phyloP scores from a whole-genome alignment of 2,797 vertebrate genomes.

The Syngnathus acus region DNA sequence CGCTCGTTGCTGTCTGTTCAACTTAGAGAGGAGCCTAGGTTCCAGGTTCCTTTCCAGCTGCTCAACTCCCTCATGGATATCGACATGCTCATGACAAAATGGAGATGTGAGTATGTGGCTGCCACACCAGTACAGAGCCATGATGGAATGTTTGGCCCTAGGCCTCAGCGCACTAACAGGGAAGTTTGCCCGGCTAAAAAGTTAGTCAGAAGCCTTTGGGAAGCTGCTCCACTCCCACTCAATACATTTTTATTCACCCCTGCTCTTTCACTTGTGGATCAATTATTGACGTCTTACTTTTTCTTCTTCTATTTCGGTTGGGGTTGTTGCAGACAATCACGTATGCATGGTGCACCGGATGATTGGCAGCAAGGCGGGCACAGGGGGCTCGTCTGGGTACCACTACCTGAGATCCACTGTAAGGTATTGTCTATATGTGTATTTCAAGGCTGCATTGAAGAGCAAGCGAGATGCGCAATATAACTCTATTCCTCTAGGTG shows the following conservation, averaged over 20 bases:
- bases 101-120: slow-evolving; percentile 84
- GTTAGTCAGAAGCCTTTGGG: slow-evolving; percentile 1
- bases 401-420: slow-evolving; percentile 93
- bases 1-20: slow-evolving; percentile 8
- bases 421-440: slow-evolving; percentile 68
- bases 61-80: slow-evolving; percentile 92
- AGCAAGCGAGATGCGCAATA: neutral
- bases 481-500: neutral
- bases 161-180: slow-evolving; percentile 8
- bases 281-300: neutral
- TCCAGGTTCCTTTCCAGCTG: slow-evolving; percentile 96
- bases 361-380: slow-evolving; percentile 93
- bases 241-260: slow-evolving; percentile 2
- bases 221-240: slow-evolving; percentile 4
- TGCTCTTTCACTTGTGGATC: slow-evolving; percentile 1
- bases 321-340: slow-evolving; percentile 79
- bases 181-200: slow-evolving; percentile 5
- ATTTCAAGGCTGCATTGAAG: neutral
- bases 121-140: neutral
- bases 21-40: slow-evolving; percentile 88
- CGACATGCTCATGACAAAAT: slow-evolving; percentile 93
- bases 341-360: slow-evolving; percentile 97
- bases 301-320: neutral
- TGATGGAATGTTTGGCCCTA: neutral
- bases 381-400: slow-evolving; percentile 93